These are phyloP conservation scores for Cephalophus harveyi DNA, from an alignment of 2,113 vertebrate genomes.

Conservation along the genomic window DNA sequence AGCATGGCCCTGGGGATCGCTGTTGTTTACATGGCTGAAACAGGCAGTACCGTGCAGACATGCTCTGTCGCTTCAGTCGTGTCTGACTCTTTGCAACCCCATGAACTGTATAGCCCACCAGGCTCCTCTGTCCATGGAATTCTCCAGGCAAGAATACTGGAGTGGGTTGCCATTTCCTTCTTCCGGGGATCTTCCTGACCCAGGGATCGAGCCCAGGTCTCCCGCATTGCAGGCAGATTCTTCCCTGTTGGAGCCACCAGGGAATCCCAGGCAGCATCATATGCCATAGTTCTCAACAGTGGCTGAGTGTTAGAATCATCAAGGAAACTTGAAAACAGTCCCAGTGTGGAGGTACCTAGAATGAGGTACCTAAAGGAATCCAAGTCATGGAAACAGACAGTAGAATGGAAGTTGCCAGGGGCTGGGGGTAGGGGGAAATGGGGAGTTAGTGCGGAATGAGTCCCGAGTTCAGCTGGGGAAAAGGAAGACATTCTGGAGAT, in stretches of 20 bases:
- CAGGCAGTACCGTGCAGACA: neutral
- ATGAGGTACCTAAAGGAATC: neutral
- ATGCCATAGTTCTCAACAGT: neutral
- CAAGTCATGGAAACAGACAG: neutral
- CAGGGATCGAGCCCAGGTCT: neutral
- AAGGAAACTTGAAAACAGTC: neutral
- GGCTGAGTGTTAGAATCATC: neutral
- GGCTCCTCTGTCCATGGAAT: neutral
- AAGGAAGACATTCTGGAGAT: neutral
- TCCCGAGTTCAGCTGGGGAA: neutral
- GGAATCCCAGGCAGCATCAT: neutral
- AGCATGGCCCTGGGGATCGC: neutral
- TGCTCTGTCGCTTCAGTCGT: neutral
- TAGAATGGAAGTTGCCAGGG: neutral
- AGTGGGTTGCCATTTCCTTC: neutral
- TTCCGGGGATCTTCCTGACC: neutral
- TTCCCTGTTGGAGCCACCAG: neutral
- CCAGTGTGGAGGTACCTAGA: neutral
- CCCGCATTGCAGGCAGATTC: neutral
- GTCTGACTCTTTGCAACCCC: neutral
- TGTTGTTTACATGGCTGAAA: neutral
- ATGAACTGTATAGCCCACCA: neutral
- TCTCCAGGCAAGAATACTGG: neutral
- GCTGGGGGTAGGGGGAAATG: fast-evolving
- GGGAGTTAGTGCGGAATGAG: neutral